These are phyloP conservation scores for Ichneumoninae sp. DNA, from an alignment of 2,888 invertebrate genomes.

Conservation along the genomic window DNA sequence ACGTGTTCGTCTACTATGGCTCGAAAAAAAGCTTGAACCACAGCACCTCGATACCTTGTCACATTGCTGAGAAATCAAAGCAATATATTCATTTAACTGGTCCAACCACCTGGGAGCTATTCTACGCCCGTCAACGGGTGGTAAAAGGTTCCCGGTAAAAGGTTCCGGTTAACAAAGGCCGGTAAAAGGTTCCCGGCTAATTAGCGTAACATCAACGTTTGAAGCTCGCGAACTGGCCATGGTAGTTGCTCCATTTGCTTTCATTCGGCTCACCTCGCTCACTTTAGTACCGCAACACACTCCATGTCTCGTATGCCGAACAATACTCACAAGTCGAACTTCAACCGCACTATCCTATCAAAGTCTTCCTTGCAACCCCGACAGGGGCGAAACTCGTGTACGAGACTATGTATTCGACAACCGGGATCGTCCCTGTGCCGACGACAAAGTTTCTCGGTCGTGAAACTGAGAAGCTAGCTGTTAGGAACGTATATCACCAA, in stretches of 20 bases:
- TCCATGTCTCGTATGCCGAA: constrained; percentile 20
- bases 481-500: constrained; percentile 28
- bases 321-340: constrained; percentile 17
- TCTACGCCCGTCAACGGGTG: neutral
- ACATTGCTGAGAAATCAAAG: neutral
- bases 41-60: neutral
- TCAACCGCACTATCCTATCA: constrained; percentile 27
- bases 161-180: neutral
- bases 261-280: neutral
- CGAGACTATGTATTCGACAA: neutral
- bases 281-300: constrained; percentile 4
- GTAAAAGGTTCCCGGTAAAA: neutral
- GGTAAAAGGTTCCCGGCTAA: neutral
- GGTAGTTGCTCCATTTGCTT: constrained; percentile 11
- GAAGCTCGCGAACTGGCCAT: constrained; percentile 1
- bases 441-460: constrained; percentile 43
- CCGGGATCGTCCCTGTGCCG: constrained; percentile 22
- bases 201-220: neutral
- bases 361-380: constrained; percentile 4
- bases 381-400: constrained; percentile 12
- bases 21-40: neutral
- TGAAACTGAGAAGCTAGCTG: constrained; percentile 32
- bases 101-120: neutral
- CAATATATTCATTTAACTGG: neutral
- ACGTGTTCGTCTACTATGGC: no score